A percentile compares a stretch with the other conserved stretches of the same genome.
These are phyloP conservation scores for Zapornia atra DNA, from an alignment of 2,113 vertebrate species.

Conservation along the genomic window DNA sequence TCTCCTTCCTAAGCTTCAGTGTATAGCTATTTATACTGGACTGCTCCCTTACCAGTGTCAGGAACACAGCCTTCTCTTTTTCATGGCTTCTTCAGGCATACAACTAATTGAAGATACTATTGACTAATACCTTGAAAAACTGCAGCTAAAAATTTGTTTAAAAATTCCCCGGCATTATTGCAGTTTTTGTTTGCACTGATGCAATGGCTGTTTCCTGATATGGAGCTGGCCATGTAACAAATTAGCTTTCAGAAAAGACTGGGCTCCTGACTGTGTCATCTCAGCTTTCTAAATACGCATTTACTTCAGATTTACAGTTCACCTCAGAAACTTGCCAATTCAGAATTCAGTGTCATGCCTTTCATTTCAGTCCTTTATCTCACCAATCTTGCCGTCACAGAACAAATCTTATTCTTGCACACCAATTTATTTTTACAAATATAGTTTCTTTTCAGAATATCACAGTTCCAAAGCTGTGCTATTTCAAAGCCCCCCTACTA, in stretches of 20 bases:
- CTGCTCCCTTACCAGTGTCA: neutral
- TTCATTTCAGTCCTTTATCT: neutral
- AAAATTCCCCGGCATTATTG: neutral
- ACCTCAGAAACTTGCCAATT: neutral
- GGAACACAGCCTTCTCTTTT: neutral
- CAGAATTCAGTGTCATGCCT: neutral
- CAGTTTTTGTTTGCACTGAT: neutral
- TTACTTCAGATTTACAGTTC: neutral
- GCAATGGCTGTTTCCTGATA: neutral
- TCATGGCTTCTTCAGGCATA: neutral
- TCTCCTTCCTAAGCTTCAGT: neutral
- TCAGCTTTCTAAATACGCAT: neutral
- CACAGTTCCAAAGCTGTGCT: neutral
- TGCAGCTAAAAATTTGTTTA: neutral
- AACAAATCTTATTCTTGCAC: neutral
- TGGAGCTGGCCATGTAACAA: neutral
- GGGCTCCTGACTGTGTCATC: neutral
- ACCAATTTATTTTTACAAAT: neutral
- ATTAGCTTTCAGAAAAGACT: neutral
- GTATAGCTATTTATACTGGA: neutral
- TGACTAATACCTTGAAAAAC: neutral
- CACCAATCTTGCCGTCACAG: neutral
- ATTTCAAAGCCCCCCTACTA: neutral
- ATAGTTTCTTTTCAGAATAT: neutral
- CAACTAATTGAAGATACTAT: neutral